phyloP scores from a whole-genome alignment of 2,888 invertebrate genomes.

The Trypoxylon attenuatum region DNA sequence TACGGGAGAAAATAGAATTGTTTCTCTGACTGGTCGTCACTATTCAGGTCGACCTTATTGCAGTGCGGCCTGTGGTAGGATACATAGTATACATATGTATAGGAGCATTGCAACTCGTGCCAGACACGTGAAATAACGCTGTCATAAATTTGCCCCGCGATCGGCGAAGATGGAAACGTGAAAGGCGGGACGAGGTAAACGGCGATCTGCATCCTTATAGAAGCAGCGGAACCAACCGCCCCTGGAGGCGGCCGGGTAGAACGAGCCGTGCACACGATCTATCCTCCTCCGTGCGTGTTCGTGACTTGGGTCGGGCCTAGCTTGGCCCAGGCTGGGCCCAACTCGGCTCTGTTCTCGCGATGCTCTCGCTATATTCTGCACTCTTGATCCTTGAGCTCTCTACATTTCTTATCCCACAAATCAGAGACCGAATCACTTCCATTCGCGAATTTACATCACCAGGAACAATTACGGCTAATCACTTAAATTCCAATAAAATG shows the following conservation, averaged over 20 bases:
- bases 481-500: too few relatives aligned
- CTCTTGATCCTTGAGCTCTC: constrained; percentile 39
- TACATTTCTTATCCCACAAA: constrained; percentile 49
- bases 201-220: constrained; percentile 40
- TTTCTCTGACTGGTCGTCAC: too few relatives aligned
- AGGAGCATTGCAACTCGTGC: not conserved
- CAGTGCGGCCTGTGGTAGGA: too few relatives aligned
- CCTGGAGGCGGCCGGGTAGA: constrained; percentile 49
- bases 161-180: not conserved
- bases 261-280: constrained; percentile 54
- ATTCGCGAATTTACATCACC: too few relatives aligned
- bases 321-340: constrained; percentile 30
- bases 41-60: too few relatives aligned
- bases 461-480: too few relatives aligned
- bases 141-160: not conserved
- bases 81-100: too few relatives aligned
- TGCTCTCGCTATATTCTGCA: constrained; percentile 11
- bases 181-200: constrained; percentile 29
- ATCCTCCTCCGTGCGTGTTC: constrained; percentile 65
- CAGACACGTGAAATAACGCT: not conserved
- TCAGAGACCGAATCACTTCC: too few relatives aligned
- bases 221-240: constrained; percentile 36
- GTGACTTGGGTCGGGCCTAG: constrained; percentile 62
- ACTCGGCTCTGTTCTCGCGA: constrained; percentile 28
- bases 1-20: too few relatives aligned